Percentiles rank a stretch among this genome's conserved stretches.
Conservation (phyloP, 2,888 invertebrate species). For the Trisateles emortualis region DNA sequence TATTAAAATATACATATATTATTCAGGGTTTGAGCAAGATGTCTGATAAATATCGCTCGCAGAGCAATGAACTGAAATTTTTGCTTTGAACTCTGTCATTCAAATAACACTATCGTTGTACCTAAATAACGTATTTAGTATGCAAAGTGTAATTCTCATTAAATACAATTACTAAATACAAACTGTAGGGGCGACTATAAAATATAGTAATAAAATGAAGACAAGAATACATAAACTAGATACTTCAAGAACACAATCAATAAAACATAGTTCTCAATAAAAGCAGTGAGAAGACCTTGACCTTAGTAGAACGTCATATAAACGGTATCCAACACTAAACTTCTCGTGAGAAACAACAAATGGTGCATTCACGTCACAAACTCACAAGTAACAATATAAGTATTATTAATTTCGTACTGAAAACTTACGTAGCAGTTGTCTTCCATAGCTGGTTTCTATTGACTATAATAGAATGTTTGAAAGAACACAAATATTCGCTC, state of each 20-base stretch:
- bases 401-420: constrained; percentile 2
- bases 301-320: constrained; percentile 26
- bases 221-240: background rate
- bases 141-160: too few species aligned
- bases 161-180: too few species aligned
- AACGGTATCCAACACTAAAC: constrained; percentile 25
- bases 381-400: constrained; percentile 6
- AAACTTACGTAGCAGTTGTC: constrained; percentile 29
- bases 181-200: background rate
- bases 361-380: constrained; percentile 17
- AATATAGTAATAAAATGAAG: background rate
- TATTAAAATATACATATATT: too few species aligned
- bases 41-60: too few species aligned
- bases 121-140: too few species aligned
- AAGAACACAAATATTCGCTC: constrained; percentile 4
- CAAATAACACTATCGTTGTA: too few species aligned
- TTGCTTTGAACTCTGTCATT: too few species aligned
- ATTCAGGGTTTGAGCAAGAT: too few species aligned
- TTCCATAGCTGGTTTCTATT: constrained; percentile 19
- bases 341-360: constrained; percentile 35
- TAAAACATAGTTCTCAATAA: background rate
- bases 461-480: constrained; percentile 13
- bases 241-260: constrained; percentile 16
- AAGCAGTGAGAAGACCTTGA: constrained; percentile 13
- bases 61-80: too few species aligned